Evolutionary conservation across 2,888 invertebrate genomes (phyloP), one percentile per base, ranked within the genome.

Genomic region (Dryobota labecula): DNA sequence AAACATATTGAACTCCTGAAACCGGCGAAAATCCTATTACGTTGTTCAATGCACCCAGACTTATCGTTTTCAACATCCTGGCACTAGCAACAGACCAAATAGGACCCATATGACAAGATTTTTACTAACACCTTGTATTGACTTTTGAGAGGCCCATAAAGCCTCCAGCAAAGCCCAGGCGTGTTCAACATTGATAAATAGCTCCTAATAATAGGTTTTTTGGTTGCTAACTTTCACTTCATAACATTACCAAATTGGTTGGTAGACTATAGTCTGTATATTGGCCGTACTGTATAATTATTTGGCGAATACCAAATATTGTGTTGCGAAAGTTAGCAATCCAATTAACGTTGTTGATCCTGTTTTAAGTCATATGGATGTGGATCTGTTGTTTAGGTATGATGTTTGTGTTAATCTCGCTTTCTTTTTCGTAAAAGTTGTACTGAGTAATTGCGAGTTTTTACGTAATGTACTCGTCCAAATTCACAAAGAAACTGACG

Each of bases 171-270:
- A 62, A 8, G 27, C 45, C 36, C 33, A 73, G 54, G 75, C 60
- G 24, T 67, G 57, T 63, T 70, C 18, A 69, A 70, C 72, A 61
- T 81, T 76, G 82, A 85, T 79, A 75, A 79, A 84, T 78, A 69
- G 78, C 83, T 60, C 72, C 47, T 82, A 82, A 84, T 85, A 78
- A 86, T 85, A 82, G 78, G 70, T 73, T 78, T 85, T 78, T 78
- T 61, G 41, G 61, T 65, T 70, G n/a, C 30, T 45, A 30, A 80
- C 85, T 85, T 85, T 85, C 85, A 84, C 84, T 78, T 73, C 27
- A 58, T 62, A 70, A 57, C 38, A 68, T 80, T 69, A 45, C 75
- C 54, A 74, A 86, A 80, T 79, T 79, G 67, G 70, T 61, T 11
- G 45, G 58, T 15, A 41, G 33, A 33, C 47, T 58, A 15, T 24